Evolutionary conservation across 2,888 invertebrate species (phyloP).

Genomic region (Aleiodes alternator): DNA sequence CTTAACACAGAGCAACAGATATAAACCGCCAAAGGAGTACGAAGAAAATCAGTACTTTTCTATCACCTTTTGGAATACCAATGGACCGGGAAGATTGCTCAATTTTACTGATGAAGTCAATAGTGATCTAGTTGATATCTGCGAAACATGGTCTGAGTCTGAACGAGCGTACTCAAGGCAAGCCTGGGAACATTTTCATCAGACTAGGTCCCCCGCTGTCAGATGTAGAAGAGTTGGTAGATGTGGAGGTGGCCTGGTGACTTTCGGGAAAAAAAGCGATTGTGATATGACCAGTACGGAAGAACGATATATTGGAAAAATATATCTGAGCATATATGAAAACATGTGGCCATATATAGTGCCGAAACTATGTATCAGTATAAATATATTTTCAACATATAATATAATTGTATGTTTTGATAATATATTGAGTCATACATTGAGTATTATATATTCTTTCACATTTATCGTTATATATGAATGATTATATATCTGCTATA

Average conservation of each 20-base stretch:
- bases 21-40: background rate
- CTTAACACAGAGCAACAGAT: background rate
- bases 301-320: no score
- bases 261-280: background rate
- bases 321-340: no score
- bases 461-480: no score
- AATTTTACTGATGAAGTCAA: background rate
- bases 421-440: no score
- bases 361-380: no score
- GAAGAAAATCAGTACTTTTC: background rate
- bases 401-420: no score
- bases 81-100: background rate
- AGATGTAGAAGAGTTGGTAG: background rate
- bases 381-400: no score
- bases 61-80: constrained; percentile 9
- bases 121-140: background rate
- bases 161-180: background rate
- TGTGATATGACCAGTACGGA: constrained; percentile 2
- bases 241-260: background rate
- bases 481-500: no score
- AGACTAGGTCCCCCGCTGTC: background rate
- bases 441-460: no score
- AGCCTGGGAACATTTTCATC: background rate
- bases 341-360: no score
- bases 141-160: background rate